phyloP scores from a whole-genome alignment of 2,797 vertebrate species.

The Helostoma temminkii region DNA sequence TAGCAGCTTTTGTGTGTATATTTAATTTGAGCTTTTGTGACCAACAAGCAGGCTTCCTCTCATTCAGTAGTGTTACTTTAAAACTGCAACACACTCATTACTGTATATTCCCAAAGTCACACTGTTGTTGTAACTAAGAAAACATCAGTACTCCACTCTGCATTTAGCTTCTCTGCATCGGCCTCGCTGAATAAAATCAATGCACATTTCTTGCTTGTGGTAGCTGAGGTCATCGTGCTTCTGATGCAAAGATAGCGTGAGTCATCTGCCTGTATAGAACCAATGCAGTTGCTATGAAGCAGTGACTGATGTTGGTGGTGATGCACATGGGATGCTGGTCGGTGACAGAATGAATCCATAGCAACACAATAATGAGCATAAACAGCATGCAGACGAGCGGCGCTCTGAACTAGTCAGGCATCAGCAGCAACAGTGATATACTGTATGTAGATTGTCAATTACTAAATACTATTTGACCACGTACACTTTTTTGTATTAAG shows the following conservation, averaged over 20 bases:
- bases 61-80: not conserved
- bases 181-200: constrained; percentile 12
- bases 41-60: too few relatives aligned
- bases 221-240: not conserved
- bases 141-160: not conserved
- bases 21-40: too few relatives aligned
- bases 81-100: constrained; percentile 1
- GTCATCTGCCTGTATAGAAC: constrained; percentile 34
- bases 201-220: not conserved
- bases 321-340: constrained; percentile 32
- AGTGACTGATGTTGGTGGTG: constrained; percentile 23
- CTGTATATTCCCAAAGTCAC: constrained; percentile 8
- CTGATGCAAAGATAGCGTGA: constrained; percentile 41
- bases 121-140: constrained; percentile 12
- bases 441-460: too few relatives aligned
- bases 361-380: constrained; percentile 60
- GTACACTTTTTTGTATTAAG: not conserved
- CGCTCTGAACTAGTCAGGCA: constrained; percentile 4
- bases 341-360: constrained; percentile 57
- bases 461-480: too few relatives aligned
- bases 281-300: constrained; percentile 40
- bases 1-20: too few relatives aligned
- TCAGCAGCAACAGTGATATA: too few relatives aligned
- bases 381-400: constrained; percentile 35
- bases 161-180: constrained; percentile 8